Base-by-base conservation (phyloP, 2,113 vertebrate species). In the Nothocercus julius region DNA sequence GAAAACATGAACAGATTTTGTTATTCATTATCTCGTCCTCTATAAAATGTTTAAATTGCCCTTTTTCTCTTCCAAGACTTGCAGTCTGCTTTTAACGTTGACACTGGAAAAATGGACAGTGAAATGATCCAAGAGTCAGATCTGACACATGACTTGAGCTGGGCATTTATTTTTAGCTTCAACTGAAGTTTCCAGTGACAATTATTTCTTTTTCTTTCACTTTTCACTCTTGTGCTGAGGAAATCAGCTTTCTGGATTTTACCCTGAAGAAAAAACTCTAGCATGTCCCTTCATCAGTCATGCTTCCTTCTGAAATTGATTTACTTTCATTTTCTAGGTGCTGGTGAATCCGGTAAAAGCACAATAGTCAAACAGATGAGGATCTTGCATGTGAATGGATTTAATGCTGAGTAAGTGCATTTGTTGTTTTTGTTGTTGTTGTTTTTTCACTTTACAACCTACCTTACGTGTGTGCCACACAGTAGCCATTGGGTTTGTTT, bases 291-390 rank as follows among this genome's bases (percentile, higher is more conserved):
- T 92, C 84, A 86, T 93, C 95, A 94, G 74, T 94, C 68, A 16
- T 94, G 79, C 89, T 96, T 97, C 74, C 83, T 93, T 96, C 97
- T 95, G 97, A 98, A 97, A 97, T 95, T 82, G 86, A 91, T 97
- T 97, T 96, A 85, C 97, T 98, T 98, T 98, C 89, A 94, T 98
- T 98, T 96, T 97, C 92, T 97, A 99, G 99, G 99, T 96, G 99
- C 99, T 97, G 99, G 99, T 92, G 99, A 99, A 97, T 99, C 99
- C n/a, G 99, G 99, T 97, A 99, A 99, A 98, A 99, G 99, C 98
- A 99, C 99, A 97, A 99, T 99, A 96, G 99, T 99, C 88, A 99
- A 99, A 96, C 99, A 99, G 95, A 99, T 99, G 99, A 98, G 98
- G 97, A 99, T 99, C 96, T 98, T 99, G 82, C 99, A 99, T 93